Evolutionary conservation across 2,797 vertebrate species (phyloP).

Genomic region (Peromyscus eremicus): DNA sequence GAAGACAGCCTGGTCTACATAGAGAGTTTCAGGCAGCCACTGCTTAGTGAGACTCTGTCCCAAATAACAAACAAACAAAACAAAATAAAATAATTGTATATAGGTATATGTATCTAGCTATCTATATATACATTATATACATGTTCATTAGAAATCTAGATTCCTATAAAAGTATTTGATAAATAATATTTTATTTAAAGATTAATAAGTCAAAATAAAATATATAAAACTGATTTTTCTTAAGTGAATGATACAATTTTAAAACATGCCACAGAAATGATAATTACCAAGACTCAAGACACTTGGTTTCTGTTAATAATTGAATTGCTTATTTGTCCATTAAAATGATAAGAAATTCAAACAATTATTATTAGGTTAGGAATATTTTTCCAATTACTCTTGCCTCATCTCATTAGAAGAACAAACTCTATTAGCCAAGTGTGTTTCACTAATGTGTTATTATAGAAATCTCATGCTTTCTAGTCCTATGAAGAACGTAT

Average conservation of each 20-base stretch:
- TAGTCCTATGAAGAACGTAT: constrained; percentile 13
- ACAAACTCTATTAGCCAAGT: constrained; percentile 35
- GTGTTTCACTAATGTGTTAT: constrained; percentile 38
- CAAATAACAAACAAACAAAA: not conserved
- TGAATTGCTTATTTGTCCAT: not conserved
- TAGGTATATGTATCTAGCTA: not conserved
- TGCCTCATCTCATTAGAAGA: constrained; percentile 35
- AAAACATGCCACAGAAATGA: not conserved
- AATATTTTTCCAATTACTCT: constrained; percentile 51
- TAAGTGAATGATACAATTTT: constrained; percentile 32
- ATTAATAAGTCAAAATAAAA: constrained; percentile 24
- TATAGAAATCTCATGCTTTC: not conserved
- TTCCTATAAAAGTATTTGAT: not conserved
- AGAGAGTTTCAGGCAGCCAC: not conserved
- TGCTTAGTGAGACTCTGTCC: not conserved
- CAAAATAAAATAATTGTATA: not conserved
- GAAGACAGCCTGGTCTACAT: not conserved
- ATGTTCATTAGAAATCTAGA: not conserved
- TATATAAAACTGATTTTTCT: constrained; percentile 31
- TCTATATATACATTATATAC: not conserved
- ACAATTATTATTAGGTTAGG: constrained; percentile 32
- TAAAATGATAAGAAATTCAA: constrained; percentile 48
- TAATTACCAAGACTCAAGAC: not conserved
- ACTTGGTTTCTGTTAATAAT: constrained; percentile 34
- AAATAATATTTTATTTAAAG: not conserved